Conservation (phyloP, 1,140 invertebrate genomes). For the Wiebesia pumilae region DNA sequence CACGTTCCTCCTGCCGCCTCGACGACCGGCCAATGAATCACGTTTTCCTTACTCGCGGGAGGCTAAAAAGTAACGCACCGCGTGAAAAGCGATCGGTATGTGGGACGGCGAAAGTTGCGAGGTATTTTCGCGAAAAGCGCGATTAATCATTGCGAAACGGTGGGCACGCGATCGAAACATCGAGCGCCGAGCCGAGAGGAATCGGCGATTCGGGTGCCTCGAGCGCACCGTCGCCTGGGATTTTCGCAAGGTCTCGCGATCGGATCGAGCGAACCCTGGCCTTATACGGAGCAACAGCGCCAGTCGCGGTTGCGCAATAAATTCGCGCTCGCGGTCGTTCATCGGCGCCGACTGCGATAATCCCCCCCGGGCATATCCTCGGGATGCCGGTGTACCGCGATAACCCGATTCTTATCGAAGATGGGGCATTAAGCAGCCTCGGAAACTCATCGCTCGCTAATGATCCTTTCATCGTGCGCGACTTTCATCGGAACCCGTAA, state of each 20-base stretch:
- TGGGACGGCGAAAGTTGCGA: background rate
- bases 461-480: no score
- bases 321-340: slow-evolving; percentile 7
- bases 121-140: background rate
- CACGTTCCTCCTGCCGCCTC: background rate
- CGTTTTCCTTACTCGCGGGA: background rate
- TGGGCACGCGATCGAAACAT: background rate
- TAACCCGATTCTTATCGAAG: no score
- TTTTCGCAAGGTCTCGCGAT: slow-evolving; percentile 18
- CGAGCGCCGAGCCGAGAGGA: background rate
- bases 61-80: background rate
- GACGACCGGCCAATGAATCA: background rate
- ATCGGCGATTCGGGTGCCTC: background rate
- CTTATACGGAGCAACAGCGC: slow-evolving; percentile 15
- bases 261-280: background rate
- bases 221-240: background rate
- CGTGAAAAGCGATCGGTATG: background rate
- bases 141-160: background rate
- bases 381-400: no score
- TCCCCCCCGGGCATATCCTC: background rate
- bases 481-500: no score
- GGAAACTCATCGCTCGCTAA: no score
- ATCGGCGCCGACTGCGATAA: background rate
- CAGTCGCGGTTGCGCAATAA: slow-evolving; percentile 6
- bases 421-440: no score